A percentile compares a stretch with the other conserved stretches of the same genome.
phyloP scores from a whole-genome alignment of 2,113 vertebrate genomes.

The Oreotragus oreotragus region DNA sequence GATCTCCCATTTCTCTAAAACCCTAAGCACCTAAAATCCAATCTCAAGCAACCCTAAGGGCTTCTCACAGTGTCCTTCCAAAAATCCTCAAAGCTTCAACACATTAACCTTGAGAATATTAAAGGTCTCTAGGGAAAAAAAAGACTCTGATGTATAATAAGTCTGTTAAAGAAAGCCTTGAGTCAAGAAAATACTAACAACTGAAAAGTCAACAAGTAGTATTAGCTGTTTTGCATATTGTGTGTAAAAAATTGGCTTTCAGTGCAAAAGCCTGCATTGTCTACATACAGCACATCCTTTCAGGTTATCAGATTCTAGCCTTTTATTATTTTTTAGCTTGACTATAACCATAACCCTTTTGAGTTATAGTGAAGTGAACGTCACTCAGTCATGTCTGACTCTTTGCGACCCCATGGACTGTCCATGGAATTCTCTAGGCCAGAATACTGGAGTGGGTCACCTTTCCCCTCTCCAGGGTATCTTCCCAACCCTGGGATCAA shows the following conservation, averaged over 20 bases:
- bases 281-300: neutral
- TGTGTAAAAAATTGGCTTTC: neutral
- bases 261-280: neutral
- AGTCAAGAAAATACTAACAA: neutral
- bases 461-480: neutral
- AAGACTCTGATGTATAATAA: neutral
- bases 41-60: slow-evolving; percentile 58
- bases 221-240: neutral
- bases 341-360: neutral
- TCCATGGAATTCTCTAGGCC: neutral
- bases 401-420: neutral
- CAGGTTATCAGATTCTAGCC: neutral
- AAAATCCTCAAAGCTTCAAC: slow-evolving; percentile 32
- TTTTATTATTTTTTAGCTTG: slow-evolving; percentile 12
- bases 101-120: slow-evolving; percentile 57
- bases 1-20: slow-evolving; percentile 53
- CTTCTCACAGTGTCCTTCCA: slow-evolving; percentile 46
- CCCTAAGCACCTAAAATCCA: slow-evolving; percentile 52
- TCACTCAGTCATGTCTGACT: neutral
- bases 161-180: slow-evolving; percentile 12
- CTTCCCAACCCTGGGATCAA: neutral
- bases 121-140: neutral
- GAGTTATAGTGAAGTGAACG: neutral
- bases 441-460: neutral
- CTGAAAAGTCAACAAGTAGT: neutral